Base-by-base conservation (phyloP, 1,140 invertebrate species). In the Drosophila novamexicana region DNA sequence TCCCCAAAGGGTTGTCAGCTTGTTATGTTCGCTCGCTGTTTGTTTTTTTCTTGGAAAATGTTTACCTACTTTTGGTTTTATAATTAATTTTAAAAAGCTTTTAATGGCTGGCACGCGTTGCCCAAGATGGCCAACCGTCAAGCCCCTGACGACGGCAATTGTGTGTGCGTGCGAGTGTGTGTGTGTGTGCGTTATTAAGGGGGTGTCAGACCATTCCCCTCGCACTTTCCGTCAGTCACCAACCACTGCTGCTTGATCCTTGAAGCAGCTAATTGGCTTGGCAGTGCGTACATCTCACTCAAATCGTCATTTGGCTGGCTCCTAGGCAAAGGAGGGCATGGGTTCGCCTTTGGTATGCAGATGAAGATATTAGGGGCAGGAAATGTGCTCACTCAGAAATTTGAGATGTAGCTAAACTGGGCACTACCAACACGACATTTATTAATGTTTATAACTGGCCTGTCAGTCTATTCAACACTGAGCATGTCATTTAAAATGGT, bases 31-130 rank as follows among this genome's bases (percentile, higher is more conserved):
- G 45, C 34, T 71, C 22, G 69, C 58, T 63, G 49, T 58, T 32
- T 72, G 68, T 59, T 66, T 72, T 84, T 67, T 77, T 85, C 76
- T 77, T 56, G 62, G 62, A 54, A 70, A 72, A 78, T 79, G 58
- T 77, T 76, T 76, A 71, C 74, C 82, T 82, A 88, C 76, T 83
- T 88, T 88, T 63, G 79, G 83, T 83, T 88, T 86, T 88, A 88
- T 86, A 86, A 86, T 86, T 86, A 86, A 86, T 86, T 86, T 86
- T 79, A 86, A 86, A 86, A 86, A 88, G 82, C 82, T 86, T 86
- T 86, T 88, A 86, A 86, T 86, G 83, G 82, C 83, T 82, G 76
- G 79, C 79, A 88, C 71, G 71, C 79, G 75, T 82, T 67, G 56
- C 56, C 64, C 12, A 73, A 67, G 70, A 67, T 67, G 64, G 40